These are phyloP conservation scores for Amia ocellicauda DNA, from an alignment of 2,113 vertebrate species.

Conservation along the genomic window DNA sequence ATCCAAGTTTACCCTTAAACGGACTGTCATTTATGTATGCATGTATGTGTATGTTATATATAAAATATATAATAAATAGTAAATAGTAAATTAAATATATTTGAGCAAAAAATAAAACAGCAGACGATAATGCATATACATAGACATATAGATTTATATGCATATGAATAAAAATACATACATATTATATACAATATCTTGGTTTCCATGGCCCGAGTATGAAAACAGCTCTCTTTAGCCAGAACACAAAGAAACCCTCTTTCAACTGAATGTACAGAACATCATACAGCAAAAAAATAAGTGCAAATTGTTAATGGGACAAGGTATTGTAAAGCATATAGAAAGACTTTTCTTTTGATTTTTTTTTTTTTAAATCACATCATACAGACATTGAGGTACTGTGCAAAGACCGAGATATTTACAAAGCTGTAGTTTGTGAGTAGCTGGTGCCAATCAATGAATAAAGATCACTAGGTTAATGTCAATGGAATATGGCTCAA, in stretches of 20 bases:
- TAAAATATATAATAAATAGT: too few relatives aligned
- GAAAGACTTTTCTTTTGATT: conserved; percentile 53
- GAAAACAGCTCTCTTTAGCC: conserved; percentile 60
- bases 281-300: conserved; percentile 53
- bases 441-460: conserved; percentile 52
- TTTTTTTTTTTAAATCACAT: conserved; percentile 56
- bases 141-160: conserved; percentile 76
- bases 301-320: conserved; percentile 77
- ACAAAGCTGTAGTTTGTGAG: conserved; percentile 57
- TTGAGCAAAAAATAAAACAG: conserved; percentile 30
- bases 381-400: conserved; percentile 64
- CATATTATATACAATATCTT: conserved; percentile 71
- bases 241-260: conserved; percentile 61
- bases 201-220: conserved; percentile 50
- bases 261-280: conserved; percentile 28
- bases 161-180: conserved; percentile 78
- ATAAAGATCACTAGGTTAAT: conserved; percentile 46
- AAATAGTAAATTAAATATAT: too few relatives aligned
- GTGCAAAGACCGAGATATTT: conserved; percentile 69
- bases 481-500: conserved; percentile 41
- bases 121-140: conserved; percentile 55
- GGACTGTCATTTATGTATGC: too few relatives aligned
- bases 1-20: too few relatives aligned
- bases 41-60: too few relatives aligned
- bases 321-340: conserved; percentile 70